phyloP scores from a whole-genome alignment of 2,888 invertebrate species.

The Nipponacmea schrenckii region DNA sequence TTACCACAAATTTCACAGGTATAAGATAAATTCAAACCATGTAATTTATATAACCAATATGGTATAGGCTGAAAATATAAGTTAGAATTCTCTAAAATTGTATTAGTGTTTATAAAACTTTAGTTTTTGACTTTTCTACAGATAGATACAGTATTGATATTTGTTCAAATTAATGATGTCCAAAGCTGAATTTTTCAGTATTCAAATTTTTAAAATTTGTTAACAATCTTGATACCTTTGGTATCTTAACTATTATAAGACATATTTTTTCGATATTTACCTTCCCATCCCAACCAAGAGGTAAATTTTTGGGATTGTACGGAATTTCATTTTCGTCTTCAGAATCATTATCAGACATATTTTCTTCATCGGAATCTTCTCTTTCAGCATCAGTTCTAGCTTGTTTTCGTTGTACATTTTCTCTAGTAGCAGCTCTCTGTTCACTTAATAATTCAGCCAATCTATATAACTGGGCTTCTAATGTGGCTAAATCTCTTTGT shows the following conservation, averaged over 20 bases:
- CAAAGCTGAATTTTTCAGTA: not conserved
- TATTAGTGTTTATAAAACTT: too few relatives aligned
- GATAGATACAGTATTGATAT: not conserved
- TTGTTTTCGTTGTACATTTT: constrained; percentile 98
- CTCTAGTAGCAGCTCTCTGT: constrained; percentile 90
- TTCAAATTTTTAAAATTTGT: too few relatives aligned
- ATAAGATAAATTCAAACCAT: constrained; percentile 98
- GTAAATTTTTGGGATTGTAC: constrained; percentile 99
- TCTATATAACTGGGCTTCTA: constrained; percentile 91
- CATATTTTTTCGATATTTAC: constrained; percentile 66
- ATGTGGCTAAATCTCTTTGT: constrained; percentile 85
- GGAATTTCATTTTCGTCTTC: constrained; percentile 86
- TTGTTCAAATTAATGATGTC: not conserved
- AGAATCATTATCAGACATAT: constrained; percentile 58
- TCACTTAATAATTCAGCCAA: constrained; percentile 85
- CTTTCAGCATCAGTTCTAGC: constrained; percentile 80
- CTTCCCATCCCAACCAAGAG: constrained; percentile 99
- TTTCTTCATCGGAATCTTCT: constrained; percentile 73
- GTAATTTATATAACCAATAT: constrained; percentile 98
- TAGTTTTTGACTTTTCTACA: too few relatives aligned
- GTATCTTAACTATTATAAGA: too few relatives aligned
- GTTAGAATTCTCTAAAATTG: constrained; percentile 28
- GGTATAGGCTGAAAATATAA: constrained; percentile 76
- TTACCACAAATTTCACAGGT: constrained; percentile 99
- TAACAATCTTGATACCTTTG: too few relatives aligned